phyloP scores from a whole-genome alignment of 1,140 invertebrate genomes.

The Cylas formicarius region DNA sequence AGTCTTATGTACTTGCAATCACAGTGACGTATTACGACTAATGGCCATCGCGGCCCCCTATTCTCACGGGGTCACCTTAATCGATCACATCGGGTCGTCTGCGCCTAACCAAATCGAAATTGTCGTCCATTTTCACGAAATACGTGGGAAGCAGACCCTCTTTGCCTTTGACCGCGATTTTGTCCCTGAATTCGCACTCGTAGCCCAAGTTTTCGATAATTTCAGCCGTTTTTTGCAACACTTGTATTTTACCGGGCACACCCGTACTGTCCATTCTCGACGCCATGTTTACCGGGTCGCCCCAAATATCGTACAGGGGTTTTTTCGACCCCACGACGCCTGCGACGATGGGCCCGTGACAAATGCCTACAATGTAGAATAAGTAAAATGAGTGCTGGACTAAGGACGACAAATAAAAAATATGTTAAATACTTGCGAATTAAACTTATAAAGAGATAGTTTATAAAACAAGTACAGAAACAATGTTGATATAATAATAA shows the following conservation, averaged over 20 bases:
- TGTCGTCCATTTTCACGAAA: constrained; percentile 59
- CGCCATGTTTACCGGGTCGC: constrained; percentile 90
- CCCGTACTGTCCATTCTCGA: constrained; percentile 87
- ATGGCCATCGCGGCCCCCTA: too few species aligned
- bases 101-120: constrained; percentile 45
- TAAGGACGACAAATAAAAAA: too few species aligned
- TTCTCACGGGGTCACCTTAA: too few species aligned
- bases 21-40: too few species aligned
- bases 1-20: too few species aligned
- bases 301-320: constrained; percentile 89
- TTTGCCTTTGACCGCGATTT: constrained; percentile 69
- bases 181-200: constrained; percentile 60
- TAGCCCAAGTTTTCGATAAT: constrained; percentile 62
- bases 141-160: constrained; percentile 62
- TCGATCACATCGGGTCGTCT: constrained; percentile 1
- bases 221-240: constrained; percentile 64
- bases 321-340: constrained; percentile 87
- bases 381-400: too few species aligned
- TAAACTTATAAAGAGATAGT: too few species aligned
- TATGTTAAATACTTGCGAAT: too few species aligned
- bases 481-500: too few species aligned
- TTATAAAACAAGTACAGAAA: too few species aligned
- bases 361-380: constrained; percentile 52
- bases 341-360: constrained; percentile 77
- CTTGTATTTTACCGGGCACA: constrained; percentile 60